These are phyloP conservation scores for Calliphora vomitoria DNA, from an alignment of 2,888 invertebrate genomes.

Conservation along the genomic window DNA sequence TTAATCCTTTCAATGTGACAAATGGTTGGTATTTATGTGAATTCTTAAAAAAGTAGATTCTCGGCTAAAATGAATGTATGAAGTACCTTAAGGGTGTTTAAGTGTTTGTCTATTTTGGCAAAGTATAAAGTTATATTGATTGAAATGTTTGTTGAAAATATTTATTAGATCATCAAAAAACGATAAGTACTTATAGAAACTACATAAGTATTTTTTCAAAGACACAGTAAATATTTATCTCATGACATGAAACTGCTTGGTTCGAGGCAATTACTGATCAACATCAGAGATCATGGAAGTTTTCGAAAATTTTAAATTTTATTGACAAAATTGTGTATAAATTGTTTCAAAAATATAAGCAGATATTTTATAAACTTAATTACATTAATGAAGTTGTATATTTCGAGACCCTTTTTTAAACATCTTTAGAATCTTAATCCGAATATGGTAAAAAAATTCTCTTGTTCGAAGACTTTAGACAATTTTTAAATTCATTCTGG, in stretches of 20 bases:
- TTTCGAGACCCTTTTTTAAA: too few species aligned
- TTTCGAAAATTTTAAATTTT: too few species aligned
- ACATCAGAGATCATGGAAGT: not conserved
- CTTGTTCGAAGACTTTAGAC: too few species aligned
- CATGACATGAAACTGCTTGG: not conserved
- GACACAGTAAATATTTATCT: not conserved
- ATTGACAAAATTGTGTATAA: too few species aligned
- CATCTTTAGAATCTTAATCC: too few species aligned
- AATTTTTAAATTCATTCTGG: too few species aligned
- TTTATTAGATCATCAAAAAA: conserved; percentile 42
- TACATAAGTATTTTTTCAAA: not conserved
- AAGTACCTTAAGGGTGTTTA: conserved; percentile 50
- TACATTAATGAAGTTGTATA: too few species aligned
- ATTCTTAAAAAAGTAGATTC: conserved; percentile 41
- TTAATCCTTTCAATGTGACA: conserved; percentile 74
- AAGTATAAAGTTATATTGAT: conserved; percentile 21
- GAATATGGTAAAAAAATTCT: too few species aligned
- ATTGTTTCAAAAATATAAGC: too few species aligned
- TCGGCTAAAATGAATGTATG: conserved; percentile 7
- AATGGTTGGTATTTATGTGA: conserved; percentile 60
- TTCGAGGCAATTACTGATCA: not conserved
- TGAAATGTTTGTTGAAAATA: conserved; percentile 21
- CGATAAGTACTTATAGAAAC: not conserved
- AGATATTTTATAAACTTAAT: too few species aligned
- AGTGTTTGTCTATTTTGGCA: conserved; percentile 18